Conservation (phyloP, 2,113 vertebrate genomes). For the Lepidothrix coronata region DNA sequence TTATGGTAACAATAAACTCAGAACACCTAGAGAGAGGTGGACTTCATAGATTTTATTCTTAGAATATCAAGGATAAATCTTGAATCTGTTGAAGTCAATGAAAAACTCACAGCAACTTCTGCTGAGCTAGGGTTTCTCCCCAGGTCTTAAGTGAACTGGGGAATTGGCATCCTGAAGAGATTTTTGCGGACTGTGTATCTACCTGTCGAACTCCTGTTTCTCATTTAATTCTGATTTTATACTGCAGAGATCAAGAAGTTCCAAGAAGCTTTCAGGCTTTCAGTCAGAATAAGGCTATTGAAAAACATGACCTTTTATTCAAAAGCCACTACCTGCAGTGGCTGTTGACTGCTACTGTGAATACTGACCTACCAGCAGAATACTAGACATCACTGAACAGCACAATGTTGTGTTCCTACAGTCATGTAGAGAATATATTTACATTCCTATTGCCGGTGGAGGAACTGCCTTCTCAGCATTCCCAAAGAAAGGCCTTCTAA, state of each 20-base stretch:
- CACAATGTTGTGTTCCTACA: constrained; percentile 1
- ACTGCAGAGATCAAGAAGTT: constrained; percentile 54
- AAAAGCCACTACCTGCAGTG: constrained; percentile 64
- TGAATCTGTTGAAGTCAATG: background rate
- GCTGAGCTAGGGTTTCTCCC: background rate
- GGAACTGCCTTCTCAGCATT: background rate
- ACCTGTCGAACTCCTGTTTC: background rate
- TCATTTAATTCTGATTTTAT: constrained; percentile 31
- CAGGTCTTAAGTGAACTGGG: background rate
- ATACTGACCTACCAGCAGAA: constrained; percentile 53
- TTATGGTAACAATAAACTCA: constrained; percentile 25
- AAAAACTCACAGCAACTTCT: constrained; percentile 7
- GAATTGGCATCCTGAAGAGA: constrained; percentile 6
- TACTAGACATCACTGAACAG: constrained; percentile 20
- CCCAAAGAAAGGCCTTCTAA: background rate
- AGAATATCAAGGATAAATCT: background rate
- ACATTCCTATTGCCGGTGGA: constrained; percentile 1
- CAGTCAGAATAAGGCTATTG: constrained; percentile 53
- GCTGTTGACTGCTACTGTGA: constrained; percentile 62
- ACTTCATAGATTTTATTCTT: constrained; percentile 32
- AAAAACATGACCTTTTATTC: constrained; percentile 70
- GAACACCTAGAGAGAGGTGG: constrained; percentile 23
- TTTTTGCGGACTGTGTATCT: background rate
- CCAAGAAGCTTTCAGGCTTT: constrained; percentile 60
- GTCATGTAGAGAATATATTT: constrained; percentile 32